Base-by-base conservation (phyloP, 2,888 invertebrate species). In the Diarsia brunnea region DNA sequence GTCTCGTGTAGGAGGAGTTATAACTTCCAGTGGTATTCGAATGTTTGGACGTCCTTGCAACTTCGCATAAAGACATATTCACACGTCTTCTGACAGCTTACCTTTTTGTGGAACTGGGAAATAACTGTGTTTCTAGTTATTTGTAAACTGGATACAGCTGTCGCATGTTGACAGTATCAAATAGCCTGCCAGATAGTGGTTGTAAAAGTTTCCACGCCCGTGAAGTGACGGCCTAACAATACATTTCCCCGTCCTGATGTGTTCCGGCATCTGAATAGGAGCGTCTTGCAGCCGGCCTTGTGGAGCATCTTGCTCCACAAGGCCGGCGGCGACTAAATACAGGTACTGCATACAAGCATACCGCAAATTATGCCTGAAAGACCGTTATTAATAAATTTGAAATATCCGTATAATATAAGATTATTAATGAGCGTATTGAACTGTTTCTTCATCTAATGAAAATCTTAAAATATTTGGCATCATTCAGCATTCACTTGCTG, bases 241-340 rank as follows among this genome's bases (percentile, higher is more conserved):
- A 80, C 72, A 51, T 75, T 83, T 76, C 72, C 66, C 65, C 24
- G 70, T 27, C 43, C 60, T 83, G 78, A 87, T 85, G 75, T 79
- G 76, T 86, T 85, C 87, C 87, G 86, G 83, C 87, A 85, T 64
- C n/a, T 78, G 78, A 75, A 78, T 76, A 74, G 78, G 55, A 70
- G 61, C 63, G 38, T 51, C 60, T 38, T 53, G 69, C n/a, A n/a
- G n/a, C n/a, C n/a, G n/a, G n/a, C n/a, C n/a, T n/a, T n/a, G n/a
- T n/a, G n/a, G n/a, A n/a, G n/a, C n/a, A n/a, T n/a, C n/a, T 74
- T 43, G 11, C 55, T 43, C 14, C 65, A 38, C 85, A 86, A 86
- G 86, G 86, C 77, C 72, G 51, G 2, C 27, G 53, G 61, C 38
- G 65, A 78, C 69, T 76, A 71, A 64, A 78, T 69, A 74, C 85